phyloP scores from a whole-genome alignment of 2,113 vertebrate species.

The Aplodontia rufa region DNA sequence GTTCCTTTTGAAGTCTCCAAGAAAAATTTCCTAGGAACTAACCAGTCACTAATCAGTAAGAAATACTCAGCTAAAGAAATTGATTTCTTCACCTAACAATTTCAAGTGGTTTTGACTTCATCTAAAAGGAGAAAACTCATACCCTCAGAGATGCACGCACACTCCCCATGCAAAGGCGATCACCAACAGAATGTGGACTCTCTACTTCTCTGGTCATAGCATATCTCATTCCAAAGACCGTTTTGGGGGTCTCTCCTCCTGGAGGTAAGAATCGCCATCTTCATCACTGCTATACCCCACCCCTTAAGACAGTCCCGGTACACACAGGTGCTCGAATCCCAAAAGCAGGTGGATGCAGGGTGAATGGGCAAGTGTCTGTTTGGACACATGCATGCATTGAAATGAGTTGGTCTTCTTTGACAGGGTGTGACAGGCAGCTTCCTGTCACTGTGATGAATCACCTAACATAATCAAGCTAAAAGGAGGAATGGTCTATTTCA shows the following conservation, averaged over 20 bases:
- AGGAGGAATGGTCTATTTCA: background rate
- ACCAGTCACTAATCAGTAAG: background rate
- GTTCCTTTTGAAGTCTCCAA: background rate
- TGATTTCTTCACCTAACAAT: background rate
- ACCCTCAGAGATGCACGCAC: background rate
- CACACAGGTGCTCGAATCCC: background rate
- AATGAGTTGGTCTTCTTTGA: background rate
- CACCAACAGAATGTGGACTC: background rate
- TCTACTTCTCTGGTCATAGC: background rate
- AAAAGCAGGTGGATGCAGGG: background rate
- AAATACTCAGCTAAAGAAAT: background rate
- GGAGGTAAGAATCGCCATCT: background rate
- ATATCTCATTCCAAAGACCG: background rate
- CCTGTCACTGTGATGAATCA: background rate
- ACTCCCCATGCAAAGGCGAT: background rate
- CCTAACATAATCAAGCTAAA: background rate
- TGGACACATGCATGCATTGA: background rate
- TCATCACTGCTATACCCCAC: background rate
- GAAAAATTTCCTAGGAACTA: background rate
- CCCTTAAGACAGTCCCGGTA: background rate
- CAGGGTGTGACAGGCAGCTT: background rate
- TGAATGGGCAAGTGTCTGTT: background rate
- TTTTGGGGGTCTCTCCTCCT: background rate
- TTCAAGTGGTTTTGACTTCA: background rate
- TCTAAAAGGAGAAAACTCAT: background rate